Conservation (phyloP, 2,113 vertebrate species). For the Pachycephala philippinensis region DNA sequence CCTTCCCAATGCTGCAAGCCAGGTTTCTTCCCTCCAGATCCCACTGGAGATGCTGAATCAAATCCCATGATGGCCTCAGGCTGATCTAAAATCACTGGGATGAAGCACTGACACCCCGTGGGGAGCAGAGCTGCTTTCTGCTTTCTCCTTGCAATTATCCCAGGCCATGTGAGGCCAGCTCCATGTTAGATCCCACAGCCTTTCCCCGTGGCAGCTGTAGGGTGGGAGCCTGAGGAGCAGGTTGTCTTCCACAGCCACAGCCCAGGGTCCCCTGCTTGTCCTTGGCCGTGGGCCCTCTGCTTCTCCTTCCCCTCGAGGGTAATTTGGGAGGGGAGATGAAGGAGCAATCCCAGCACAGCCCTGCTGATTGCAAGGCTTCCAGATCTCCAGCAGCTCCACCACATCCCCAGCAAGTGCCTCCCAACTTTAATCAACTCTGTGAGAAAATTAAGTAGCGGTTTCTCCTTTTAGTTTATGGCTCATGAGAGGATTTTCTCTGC, state of each 20-base stretch:
- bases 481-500: neutral
- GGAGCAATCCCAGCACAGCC: neutral
- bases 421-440: neutral
- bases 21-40: neutral
- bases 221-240: neutral
- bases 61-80: neutral
- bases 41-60: neutral
- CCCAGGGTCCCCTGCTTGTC: neutral
- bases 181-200: neutral
- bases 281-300: neutral
- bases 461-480: neutral
- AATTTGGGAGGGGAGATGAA: neutral
- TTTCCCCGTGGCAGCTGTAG: neutral
- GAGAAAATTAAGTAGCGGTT: slow-evolving; percentile 8
- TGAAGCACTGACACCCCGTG: rapidly evolving
- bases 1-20: neutral
- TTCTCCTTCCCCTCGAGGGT: neutral
- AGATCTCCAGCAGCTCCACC: neutral
- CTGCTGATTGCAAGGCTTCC: neutral
- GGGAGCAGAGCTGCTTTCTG: neutral
- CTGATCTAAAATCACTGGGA: neutral
- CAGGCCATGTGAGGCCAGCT: neutral
- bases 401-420: neutral
- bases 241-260: neutral
- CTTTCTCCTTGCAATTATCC: neutral